phyloP scores from a whole-genome alignment of 2,888 invertebrate genomes.

The Timema podura region DNA sequence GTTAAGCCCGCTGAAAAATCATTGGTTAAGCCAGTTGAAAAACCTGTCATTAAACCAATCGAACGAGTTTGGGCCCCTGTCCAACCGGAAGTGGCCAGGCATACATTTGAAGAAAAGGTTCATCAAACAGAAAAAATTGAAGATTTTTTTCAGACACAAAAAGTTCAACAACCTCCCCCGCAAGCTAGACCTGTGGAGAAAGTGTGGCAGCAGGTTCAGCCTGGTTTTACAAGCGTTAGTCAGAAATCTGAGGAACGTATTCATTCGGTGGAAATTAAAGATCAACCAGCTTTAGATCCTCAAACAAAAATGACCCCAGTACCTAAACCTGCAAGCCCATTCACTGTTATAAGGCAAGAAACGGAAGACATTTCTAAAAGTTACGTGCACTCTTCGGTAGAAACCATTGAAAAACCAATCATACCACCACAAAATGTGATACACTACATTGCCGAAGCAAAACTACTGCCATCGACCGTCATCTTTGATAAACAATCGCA shows the following conservation, averaged over 20 bases:
- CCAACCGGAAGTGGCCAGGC: background rate
- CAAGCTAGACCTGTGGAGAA: background rate
- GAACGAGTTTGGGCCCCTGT: background rate
- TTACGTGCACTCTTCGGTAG: background rate
- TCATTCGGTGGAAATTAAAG: too few species aligned
- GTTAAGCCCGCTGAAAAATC: too few species aligned
- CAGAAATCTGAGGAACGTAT: too few species aligned
- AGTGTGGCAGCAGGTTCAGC: background rate
- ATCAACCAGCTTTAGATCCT: too few species aligned
- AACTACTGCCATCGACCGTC: conserved; percentile 26
- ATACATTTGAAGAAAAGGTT: too few species aligned
- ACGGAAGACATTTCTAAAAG: background rate
- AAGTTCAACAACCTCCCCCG: background rate
- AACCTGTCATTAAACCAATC: too few species aligned
- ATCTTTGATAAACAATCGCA: conserved; percentile 17
- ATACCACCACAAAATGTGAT: conserved; percentile 30
- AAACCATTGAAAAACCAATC: conserved; percentile 6
- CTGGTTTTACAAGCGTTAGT: too few species aligned
- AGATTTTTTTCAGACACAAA: conserved; percentile 5
- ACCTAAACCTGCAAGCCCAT: too few species aligned
- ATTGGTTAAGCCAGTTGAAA: too few species aligned
- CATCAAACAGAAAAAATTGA: background rate
- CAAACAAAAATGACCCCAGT: too few species aligned
- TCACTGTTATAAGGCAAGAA: too few species aligned
- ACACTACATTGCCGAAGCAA: conserved; percentile 44